phyloP scores from a whole-genome alignment of 2,113 vertebrate genomes.

The Paracanthobrama guichenoti region DNA sequence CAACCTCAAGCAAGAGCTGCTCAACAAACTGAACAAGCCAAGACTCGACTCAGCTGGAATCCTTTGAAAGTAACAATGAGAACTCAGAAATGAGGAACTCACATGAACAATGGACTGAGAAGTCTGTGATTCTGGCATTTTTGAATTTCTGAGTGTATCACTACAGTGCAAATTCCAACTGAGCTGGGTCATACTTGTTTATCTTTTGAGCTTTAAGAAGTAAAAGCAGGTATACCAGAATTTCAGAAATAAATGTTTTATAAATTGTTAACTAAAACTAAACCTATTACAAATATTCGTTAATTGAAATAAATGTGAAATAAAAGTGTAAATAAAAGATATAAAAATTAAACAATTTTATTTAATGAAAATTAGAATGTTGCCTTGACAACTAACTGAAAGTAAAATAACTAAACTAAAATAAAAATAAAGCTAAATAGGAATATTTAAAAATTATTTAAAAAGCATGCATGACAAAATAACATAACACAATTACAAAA shows the following conservation, averaged over 20 bases:
- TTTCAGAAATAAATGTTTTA: neutral
- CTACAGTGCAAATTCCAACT: neutral
- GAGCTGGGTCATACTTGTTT: neutral
- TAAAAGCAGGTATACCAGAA: neutral
- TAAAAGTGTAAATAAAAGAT: neutral
- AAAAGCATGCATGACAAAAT: no score
- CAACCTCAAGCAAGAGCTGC: slow-evolving; percentile 16
- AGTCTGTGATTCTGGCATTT: neutral
- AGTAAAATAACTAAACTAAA: no score
- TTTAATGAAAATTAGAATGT: no score
- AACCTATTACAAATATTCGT: neutral
- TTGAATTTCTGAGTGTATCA: slow-evolving; percentile 5
- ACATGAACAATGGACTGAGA: neutral
- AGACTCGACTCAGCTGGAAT: slow-evolving; percentile 1
- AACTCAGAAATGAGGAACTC: neutral
- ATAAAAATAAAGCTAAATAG: no score
- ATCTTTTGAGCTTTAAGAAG: neutral
- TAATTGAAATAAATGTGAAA: neutral
- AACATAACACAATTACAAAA: no score
- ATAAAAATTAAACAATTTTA: no score
- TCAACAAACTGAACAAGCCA: slow-evolving; percentile 15
- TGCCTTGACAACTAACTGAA: no score
- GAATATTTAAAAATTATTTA: no score
- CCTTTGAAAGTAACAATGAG: slow-evolving; percentile 1
- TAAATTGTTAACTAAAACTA: neutral